A percentile compares a stretch with the other conserved stretches of the same genome.
These are phyloP conservation scores for Cricetomys ansorgei DNA, from an alignment of 2,113 vertebrate genomes.

Conservation along the genomic window DNA sequence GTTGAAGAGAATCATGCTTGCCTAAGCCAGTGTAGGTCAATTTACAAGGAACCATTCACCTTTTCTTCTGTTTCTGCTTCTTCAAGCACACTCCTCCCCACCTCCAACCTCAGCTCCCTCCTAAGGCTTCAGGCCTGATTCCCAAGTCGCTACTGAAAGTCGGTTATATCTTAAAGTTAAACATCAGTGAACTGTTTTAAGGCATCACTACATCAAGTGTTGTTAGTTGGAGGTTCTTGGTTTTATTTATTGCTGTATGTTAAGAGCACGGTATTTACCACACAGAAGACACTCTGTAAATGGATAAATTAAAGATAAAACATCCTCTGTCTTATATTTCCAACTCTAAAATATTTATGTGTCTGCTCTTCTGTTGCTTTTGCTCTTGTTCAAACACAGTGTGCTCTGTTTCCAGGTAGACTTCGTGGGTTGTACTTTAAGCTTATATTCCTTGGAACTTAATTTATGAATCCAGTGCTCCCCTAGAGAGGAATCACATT, in stretches of 20 bases:
- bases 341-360: background rate
- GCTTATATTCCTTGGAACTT: background rate
- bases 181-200: too few species aligned
- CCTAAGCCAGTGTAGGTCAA: background rate
- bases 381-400: background rate
- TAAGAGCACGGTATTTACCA: background rate
- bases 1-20: background rate
- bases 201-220: background rate
- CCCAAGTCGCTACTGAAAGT: background rate
- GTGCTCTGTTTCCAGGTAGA: background rate
- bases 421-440: constrained; percentile 6
- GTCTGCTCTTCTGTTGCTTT: background rate
- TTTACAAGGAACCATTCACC: background rate
- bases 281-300: background rate
- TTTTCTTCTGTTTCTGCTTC: background rate
- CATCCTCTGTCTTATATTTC: background rate
- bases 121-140: background rate
- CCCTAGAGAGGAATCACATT: background rate
- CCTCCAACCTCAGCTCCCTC: background rate
- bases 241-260: background rate
- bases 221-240: background rate
- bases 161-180: background rate
- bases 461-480: background rate
- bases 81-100: background rate
- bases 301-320: constrained; percentile 9